Evolutionary conservation across 1,140 invertebrate genomes (phyloP).

Genomic region (Wasmannia auropunctata): DNA sequence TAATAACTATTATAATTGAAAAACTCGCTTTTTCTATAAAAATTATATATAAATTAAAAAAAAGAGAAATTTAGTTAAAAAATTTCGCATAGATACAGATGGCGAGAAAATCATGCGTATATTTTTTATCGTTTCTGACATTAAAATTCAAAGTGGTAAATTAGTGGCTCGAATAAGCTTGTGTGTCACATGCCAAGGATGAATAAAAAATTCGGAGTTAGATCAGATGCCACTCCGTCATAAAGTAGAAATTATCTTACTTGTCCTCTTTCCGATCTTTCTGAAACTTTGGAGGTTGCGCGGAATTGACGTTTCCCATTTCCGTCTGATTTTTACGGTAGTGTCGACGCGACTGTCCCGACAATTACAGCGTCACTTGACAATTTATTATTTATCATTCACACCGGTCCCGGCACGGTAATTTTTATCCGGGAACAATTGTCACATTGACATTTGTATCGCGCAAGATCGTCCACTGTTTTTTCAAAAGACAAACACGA

Average conservation of each 20-base stretch:
- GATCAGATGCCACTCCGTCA: no score
- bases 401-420: not conserved
- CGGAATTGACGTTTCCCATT: constrained; percentile 64
- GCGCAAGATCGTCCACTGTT: constrained; percentile 39
- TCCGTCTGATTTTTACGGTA: not conserved
- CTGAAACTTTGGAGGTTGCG: constrained; percentile 10
- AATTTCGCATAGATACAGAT: not conserved
- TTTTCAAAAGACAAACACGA: constrained; percentile 37
- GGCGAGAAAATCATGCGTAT: not conserved
- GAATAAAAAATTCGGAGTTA: not conserved
- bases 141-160: not conserved
- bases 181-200: no score
- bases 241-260: constrained; percentile 58
- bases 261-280: constrained; percentile 52
- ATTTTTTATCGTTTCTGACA: not conserved
- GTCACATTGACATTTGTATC: constrained; percentile 22
- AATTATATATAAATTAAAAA: not conserved
- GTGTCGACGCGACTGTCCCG: not conserved
- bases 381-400: constrained; percentile 65
- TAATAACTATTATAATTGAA: not conserved
- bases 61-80: not conserved
- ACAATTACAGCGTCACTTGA: constrained; percentile 58
- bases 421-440: constrained; percentile 21
- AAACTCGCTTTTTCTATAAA: not conserved
- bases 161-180: not conserved